Base-by-base conservation (phyloP, 1,140 invertebrate species). In the Drosophila auraria region DNA sequence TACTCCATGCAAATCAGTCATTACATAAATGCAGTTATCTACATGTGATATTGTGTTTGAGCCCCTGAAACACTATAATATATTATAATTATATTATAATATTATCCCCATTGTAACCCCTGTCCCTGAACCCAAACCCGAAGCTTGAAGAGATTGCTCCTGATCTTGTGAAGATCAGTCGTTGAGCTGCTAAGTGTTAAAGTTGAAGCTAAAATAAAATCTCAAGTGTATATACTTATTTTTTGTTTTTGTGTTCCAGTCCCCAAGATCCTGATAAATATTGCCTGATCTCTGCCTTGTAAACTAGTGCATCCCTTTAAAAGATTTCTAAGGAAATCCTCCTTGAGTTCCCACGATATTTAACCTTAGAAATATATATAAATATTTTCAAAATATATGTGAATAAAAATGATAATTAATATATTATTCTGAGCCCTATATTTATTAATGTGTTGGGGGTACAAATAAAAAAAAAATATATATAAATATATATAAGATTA, bases 191-290 rank as follows among this genome's bases (percentile, higher is more conserved):
- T 9, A 47, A 65, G 80, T 58, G 50, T 33, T 36, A 15, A 62
- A 75, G 54, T 15, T 68, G 44, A 62, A 54, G 69, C 27, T 6
- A 30, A 17, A 64, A 65, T 47, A 2, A 30, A 75, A 71, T 44
- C 68, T 59, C 27, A 40, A 60, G 54, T 59, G 70, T 30, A 44
- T 17, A 44, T 12, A 17, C 66, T 47, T 33, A 51, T 72, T 51
- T 72, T 73, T 59, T 73, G 51, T 71, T 73, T 70, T 71, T 49
- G 70, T 73, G 70, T 27, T 27, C 20, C 44, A 59, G 68, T 51
- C 36, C 38, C 30, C 23, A 66, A 20, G 11, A 12, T 7, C 38
- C 9, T 15, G 27, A 12, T 14, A 17, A 23, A 23, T 15, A 17
- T 15, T 25, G 8, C 4, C 15, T 20, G 7, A 65, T 14, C 12